Conservation (phyloP, 2,888 invertebrate species). For the Brassicogethes aeneus region DNA sequence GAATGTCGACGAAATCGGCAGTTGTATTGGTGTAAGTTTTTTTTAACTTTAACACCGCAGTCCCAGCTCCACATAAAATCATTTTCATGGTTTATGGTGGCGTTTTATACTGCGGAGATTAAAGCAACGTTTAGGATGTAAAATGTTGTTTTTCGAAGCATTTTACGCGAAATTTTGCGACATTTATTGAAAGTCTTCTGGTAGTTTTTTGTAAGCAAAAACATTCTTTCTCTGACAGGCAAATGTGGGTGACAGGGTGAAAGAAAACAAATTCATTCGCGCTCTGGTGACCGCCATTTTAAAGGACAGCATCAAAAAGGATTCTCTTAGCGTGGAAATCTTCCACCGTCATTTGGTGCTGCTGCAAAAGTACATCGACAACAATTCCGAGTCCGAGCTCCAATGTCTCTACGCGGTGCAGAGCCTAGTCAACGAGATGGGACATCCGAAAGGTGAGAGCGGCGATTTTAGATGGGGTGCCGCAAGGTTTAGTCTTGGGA, state of each 20-base stretch:
- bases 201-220: conserved; percentile 4
- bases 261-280: conserved; percentile 63
- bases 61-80: too few relatives aligned
- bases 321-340: conserved; percentile 43
- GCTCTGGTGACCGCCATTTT: conserved; percentile 65
- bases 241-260: conserved; percentile 53
- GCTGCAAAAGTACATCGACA: conserved; percentile 62
- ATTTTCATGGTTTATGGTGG: too few relatives aligned
- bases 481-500: too few relatives aligned
- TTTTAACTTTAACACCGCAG: too few relatives aligned
- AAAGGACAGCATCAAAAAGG: conserved; percentile 55
- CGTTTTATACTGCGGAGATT: too few relatives aligned
- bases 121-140: too few relatives aligned
- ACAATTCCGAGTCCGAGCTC: conserved; percentile 60
- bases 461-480: too few relatives aligned
- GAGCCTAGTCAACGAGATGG: conserved; percentile 63
- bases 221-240: too few relatives aligned
- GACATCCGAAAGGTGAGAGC: conserved; percentile 66
- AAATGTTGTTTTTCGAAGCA: too few relatives aligned
- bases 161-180: too few relatives aligned
- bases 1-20: conserved; percentile 46
- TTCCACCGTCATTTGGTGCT: conserved; percentile 45
- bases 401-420: conserved; percentile 82
- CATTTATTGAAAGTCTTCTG: neutral
- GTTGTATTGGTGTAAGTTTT: conserved; percentile 53